Conservation (phyloP, 2,797 vertebrate genomes). For the Cynodonichthys magdalenae region DNA sequence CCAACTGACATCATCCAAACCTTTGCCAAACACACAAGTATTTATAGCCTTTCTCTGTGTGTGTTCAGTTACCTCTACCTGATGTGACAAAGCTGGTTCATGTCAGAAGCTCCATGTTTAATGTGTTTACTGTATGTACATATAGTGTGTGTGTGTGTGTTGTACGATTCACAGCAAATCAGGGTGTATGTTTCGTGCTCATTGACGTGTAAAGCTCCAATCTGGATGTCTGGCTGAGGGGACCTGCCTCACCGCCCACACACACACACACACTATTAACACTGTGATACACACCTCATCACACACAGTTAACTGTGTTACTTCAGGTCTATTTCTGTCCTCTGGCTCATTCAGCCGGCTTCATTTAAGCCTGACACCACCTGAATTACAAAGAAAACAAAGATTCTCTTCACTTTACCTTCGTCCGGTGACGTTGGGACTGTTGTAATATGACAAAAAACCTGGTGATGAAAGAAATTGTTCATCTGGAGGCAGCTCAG, state of each 20-base stretch:
- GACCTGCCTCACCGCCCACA: slow-evolving; percentile 38
- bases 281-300: slow-evolving; percentile 38
- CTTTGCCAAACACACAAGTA: slow-evolving; percentile 49
- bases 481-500: slow-evolving; percentile 12
- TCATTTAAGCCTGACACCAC: slow-evolving; percentile 33
- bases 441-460: slow-evolving; percentile 11
- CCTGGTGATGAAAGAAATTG: slow-evolving; percentile 15
- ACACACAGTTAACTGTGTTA: slow-evolving; percentile 32
- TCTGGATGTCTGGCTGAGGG: slow-evolving; percentile 66
- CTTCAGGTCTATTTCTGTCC: slow-evolving; percentile 46
- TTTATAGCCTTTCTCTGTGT: slow-evolving; percentile 21
- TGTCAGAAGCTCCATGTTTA: slow-evolving; percentile 14
- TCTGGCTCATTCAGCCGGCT: slow-evolving; percentile 20
- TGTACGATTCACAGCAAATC: slow-evolving; percentile 27
- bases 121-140: neutral
- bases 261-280: slow-evolving; percentile 38
- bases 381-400: neutral
- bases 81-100: slow-evolving; percentile 7
- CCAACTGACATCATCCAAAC: slow-evolving; percentile 64
- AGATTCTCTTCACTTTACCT: slow-evolving; percentile 10
- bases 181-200: slow-evolving; percentile 50
- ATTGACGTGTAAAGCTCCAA: slow-evolving; percentile 58
- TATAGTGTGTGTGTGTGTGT: slow-evolving; percentile 10
- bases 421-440: slow-evolving; percentile 4
- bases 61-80: neutral